Evolutionary conservation across 2,113 vertebrate genomes (phyloP), one percentile per base, ranked within the genome.

Genomic region (Semnornis frantzii): DNA sequence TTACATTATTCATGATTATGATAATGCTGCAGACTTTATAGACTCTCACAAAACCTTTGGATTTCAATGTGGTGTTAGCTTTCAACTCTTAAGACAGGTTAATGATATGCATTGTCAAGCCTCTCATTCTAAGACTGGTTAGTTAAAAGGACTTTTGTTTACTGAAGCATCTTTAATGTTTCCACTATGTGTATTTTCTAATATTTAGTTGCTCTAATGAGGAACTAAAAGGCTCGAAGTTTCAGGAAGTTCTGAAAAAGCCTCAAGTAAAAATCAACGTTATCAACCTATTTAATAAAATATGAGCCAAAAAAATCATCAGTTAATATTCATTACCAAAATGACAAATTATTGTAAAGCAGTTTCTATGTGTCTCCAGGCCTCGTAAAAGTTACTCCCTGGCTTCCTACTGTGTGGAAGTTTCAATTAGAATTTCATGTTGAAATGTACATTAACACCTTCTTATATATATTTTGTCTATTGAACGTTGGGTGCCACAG

Each of bases 231-330:
- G 73, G 80, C 93, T 87, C 83, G 94, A 89, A 85, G 78, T 93
- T 95, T 94, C 62, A 87, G 37, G 75, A 97, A 95, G 72, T 87
- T 85, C 90, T 94, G 75, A 86, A 95, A 97, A 96, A 95, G 95
- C 52, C 42, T 42, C 70, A 94, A 94, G 74, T 87, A 95, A 75
- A 97, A 96, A 97, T 97, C 95, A 94, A 93, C 87, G 60, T 39
- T 79, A 87, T 60, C 95, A 92, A 94, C 55, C 65, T 96, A 79
- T 89, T 96, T 94, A 97, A 97, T 93, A 97, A 96, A 90, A 96
- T 85, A 94, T 77, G 50, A 95, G 91, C 25, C 42, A 63, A 75
- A 82, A 93, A 95, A 96, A 92, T 65, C 94, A 93, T 77, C 93
- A 93, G 64, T 91, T 95, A 96, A 91, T 82, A 95, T 92, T 95